Evolutionary conservation across 1,140 invertebrate genomes (phyloP), one percentile per base, ranked within the genome.

Genomic region (Tachypleus tridentatus): DNA sequence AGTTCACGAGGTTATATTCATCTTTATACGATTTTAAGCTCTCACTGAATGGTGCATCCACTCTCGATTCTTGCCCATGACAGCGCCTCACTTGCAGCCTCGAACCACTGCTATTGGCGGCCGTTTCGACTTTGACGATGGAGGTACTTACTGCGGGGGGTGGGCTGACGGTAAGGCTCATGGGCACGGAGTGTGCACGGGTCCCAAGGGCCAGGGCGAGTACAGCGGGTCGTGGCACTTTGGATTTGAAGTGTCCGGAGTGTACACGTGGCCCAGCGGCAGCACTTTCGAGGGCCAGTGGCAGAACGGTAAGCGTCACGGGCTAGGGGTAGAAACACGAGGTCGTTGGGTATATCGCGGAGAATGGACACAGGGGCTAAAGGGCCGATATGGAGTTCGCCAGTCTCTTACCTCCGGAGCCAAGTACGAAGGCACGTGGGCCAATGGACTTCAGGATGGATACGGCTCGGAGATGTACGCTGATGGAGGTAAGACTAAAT

Each of bases 351-450:
- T 97, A 63, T 99, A 99, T 80, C 84, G 92, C 51, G 97, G 97
- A 57, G 97, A 99, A 80, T 99, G 96, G 95, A 97, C 94, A n/a
- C 93, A 97, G 76, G 97, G 97, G n/a, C 97, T 93, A 80, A 99
- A 99, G 78, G 97, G 97, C 52, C 87, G 97, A 54, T 99, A 99
- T 79, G 97, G 97, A 8, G 91, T 98, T 5, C 83, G 96, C 66
- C 67, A 68, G 60, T 63, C 64, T 64, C 57, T 65, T 9, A 89
- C 91, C 59, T 96, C 94, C 65, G 93, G 89, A 59, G 97, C 97
- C 70, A 94, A 95, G 77, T 99, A 99, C 80, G 95, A 99, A 78
- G 97, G 97, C 71, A 99, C 97, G 58, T 99, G 97, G 97, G 93
- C 95, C 61, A 94, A 91, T 73, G 97, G 97, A 61, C 83, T 98